Evolutionary conservation across 2,888 invertebrate species (phyloP), one percentile per base, ranked within the genome.

Genomic region (Sarcophaga carnaria): DNA sequence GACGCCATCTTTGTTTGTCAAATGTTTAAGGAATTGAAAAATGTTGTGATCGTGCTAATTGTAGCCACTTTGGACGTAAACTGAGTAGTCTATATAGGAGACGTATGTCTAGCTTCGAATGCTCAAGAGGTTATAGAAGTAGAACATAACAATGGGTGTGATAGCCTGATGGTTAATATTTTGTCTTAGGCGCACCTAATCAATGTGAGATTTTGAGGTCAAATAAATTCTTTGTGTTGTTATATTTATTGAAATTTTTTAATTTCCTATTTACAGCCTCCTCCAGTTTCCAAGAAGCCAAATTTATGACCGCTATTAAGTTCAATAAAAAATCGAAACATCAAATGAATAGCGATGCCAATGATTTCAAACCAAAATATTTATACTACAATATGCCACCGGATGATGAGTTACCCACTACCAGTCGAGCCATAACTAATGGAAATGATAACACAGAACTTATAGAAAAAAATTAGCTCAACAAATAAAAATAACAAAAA

Each of bases 281-380:
- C 0, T 90, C 91, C 0, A 88, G 90, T 17, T 92, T 91, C 10
- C 90, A 91, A 1, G 92, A 92, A 69, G 92, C 92, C 0, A 89
- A 90, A 11, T 92, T 91, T 20, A 91, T 92, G 92, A 66, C 87
- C 4, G 79, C 89, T 66, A 89, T 91, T 12, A 90, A 91, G 71
- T 83, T 91, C 11, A 91, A 91, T 74, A 91, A 91, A 64, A 86
- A 88, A 78, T 89, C 89, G 12, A 91, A 90, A 37, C 88, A 89
- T 45, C 85, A 89, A 4, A 88, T 92, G 75, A 88, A 89, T 0
- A 90, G 90, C 0, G 90, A 92, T 8, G 86, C 89, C 49, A 63
- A 88, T 0, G 89, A 90, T 22, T 92, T 91, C 11, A 90, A 90
- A n/a, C 92, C 92, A 3, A 91, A 90, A 12, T 92, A 92, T 88